Conservation (phyloP, 2,888 invertebrate genomes). For the Osmoderma eremita region DNA sequence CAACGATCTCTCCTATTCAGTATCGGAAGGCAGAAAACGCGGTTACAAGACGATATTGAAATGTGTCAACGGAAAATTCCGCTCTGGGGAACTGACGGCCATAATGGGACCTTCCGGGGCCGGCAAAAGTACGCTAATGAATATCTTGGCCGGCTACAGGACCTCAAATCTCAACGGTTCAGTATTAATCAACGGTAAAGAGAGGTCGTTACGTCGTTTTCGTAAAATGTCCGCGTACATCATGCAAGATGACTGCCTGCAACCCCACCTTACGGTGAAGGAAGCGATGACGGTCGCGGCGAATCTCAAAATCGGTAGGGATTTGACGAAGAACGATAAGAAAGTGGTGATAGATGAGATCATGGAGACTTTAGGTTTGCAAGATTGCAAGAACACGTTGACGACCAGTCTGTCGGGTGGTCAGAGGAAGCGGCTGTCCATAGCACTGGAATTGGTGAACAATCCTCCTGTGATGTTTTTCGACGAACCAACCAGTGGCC, state of each 20-base stretch:
- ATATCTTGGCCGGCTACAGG: slow-evolving; percentile 90
- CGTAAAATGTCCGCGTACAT: slow-evolving; percentile 96
- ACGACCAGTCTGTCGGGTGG: slow-evolving; percentile 88
- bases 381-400: slow-evolving; percentile 80
- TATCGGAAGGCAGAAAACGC: slow-evolving; percentile 82
- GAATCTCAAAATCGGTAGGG: slow-evolving; percentile 88
- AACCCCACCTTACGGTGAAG: slow-evolving; percentile 88
- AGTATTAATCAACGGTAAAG: slow-evolving; percentile 88
- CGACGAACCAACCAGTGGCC: slow-evolving; percentile 92
- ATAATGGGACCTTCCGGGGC: slow-evolving; percentile 95
- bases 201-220: slow-evolving; percentile 85
- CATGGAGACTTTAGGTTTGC: slow-evolving; percentile 83
- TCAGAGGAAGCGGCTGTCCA: slow-evolving; percentile 89
- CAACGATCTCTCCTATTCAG: slow-evolving; percentile 86
- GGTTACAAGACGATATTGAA: slow-evolving; percentile 89
- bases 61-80: slow-evolving; percentile 87
- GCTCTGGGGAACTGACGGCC: slow-evolving; percentile 91
- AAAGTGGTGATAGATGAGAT: slow-evolving; percentile 87
- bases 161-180: slow-evolving; percentile 86
- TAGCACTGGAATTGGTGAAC: slow-evolving; percentile 92
- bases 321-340: slow-evolving; percentile 76
- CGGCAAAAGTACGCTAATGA: slow-evolving; percentile 85
- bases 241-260: slow-evolving; percentile 92
- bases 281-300: slow-evolving; percentile 96
- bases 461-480: slow-evolving; percentile 98